A percentile compares a stretch with the other conserved stretches of the same genome.
Conservation (phyloP, 2,797 vertebrate genomes). For the Phataginus tetradactyla region DNA sequence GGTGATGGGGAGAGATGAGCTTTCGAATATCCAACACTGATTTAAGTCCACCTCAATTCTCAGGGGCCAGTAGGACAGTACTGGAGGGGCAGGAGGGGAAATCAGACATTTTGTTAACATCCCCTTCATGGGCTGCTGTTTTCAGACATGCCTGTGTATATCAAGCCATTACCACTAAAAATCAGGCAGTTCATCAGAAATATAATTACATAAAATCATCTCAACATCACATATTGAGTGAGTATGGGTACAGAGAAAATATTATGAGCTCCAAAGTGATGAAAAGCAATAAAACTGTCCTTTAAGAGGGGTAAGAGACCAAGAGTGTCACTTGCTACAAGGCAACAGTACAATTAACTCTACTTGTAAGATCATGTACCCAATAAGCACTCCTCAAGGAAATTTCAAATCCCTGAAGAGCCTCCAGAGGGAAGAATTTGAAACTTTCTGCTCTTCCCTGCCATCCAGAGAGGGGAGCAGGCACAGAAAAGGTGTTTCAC, state of each 20-base stretch:
- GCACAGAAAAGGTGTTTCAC: background rate
- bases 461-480: background rate
- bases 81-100: background rate
- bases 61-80: background rate
- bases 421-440: background rate
- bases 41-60: background rate
- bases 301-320: background rate
- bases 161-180: conserved; percentile 45
- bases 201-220: conserved; percentile 40
- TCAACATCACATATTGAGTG: background rate
- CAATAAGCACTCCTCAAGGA: background rate
- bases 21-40: background rate
- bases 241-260: conserved; percentile 26
- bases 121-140: background rate
- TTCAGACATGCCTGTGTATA: background rate
- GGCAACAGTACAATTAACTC: background rate
- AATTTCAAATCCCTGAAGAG: background rate
- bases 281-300: conserved; percentile 47
- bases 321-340: background rate
- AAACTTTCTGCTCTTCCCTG: background rate
- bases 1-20: background rate
- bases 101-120: background rate
- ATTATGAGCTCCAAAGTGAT: conserved; percentile 42
- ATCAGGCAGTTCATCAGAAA: background rate
- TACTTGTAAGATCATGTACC: background rate